Conservation (phyloP, 1,140 invertebrate genomes). For the Drosophila neocordata region DNA sequence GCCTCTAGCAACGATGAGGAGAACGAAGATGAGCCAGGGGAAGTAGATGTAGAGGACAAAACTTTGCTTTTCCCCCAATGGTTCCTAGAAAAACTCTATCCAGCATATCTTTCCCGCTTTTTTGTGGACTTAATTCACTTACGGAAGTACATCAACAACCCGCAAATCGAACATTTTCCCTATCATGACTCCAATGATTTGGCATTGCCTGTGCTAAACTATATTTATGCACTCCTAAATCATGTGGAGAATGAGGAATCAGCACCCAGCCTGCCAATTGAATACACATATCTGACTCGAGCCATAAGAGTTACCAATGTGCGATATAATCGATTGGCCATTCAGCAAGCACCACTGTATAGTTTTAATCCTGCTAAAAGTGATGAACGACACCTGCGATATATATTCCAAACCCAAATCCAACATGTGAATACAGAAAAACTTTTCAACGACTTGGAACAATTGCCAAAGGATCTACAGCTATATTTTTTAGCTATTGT, state of each 20-base stretch:
- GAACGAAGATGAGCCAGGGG: conserved; percentile 35
- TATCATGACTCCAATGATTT: conserved; percentile 85
- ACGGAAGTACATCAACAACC: conserved; percentile 86
- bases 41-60: conserved; percentile 58
- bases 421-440: conserved; percentile 49
- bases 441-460: conserved; percentile 78
- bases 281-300: conserved; percentile 72
- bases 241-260: conserved; percentile 56
- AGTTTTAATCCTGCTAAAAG: conserved; percentile 51
- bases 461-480: conserved; percentile 85
- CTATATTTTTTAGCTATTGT: conserved; percentile 86
- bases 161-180: conserved; percentile 89
- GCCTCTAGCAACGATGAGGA: conserved; percentile 23
- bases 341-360: conserved; percentile 39
- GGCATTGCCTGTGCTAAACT: conserved; percentile 86
- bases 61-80: conserved; percentile 84
- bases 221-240: conserved; percentile 87
- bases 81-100: conserved; percentile 86
- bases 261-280: conserved; percentile 34
- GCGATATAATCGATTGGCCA: conserved; percentile 47
- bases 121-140: conserved; percentile 88
- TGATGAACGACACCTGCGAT: conserved; percentile 52
- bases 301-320: conserved; percentile 74
- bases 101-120: conserved; percentile 85
- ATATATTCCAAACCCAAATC: conserved; percentile 80